Base-by-base conservation (phyloP, 2,888 invertebrate genomes). In the Vandiemenella viatica region DNA sequence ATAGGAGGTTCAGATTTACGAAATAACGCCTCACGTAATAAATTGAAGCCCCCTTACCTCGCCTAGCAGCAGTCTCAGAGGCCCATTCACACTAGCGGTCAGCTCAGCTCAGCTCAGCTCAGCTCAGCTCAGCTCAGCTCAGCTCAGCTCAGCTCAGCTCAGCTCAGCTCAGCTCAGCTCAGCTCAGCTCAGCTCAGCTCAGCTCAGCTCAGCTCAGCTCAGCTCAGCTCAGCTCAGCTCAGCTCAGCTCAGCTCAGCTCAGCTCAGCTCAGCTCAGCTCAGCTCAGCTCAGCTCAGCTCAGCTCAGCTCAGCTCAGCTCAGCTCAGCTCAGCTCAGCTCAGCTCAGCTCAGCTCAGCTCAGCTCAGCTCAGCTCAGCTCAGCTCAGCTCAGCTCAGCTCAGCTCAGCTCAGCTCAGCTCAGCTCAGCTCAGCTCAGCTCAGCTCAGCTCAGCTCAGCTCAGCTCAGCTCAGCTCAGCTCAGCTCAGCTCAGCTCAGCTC, bases 261-360 rank as follows among this genome's bases (percentile, higher is more conserved):
- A 41, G 16, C 41, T 41, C 41, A 41, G 10, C 41, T 41, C 41
- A 19, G 8, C n/a, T n/a, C n/a, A n/a, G n/a, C n/a, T 40, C 40
- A 40, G 40, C n/a, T 40, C 40, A 43, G 19, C 21, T 20, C 21
- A 43, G 21, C 43, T 43, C 43, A 43, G 19, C 19, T 43, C 43
- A 18, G 43, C 43, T 43, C 43, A 43, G 21, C 43, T 43, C 43
- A 43, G 21, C 43, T 43, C 43, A 19, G 21, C n/a, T n/a, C n/a
- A 43, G 43, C 43, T 43, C 43, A 43, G 21, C 43, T 43, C 43
- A 43, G 43, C 43, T 43, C 43, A 43, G 43, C 43, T 43, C 43
- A 43, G 43, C 19, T 43, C 43, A 43, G 43, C 19, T 43, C 43
- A 43, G 43, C 19, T 43, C 43, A 43, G 43, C 19, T 43, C 43